Conservation (phyloP, 1,140 invertebrate genomes). For the Apolygus lucorum region DNA sequence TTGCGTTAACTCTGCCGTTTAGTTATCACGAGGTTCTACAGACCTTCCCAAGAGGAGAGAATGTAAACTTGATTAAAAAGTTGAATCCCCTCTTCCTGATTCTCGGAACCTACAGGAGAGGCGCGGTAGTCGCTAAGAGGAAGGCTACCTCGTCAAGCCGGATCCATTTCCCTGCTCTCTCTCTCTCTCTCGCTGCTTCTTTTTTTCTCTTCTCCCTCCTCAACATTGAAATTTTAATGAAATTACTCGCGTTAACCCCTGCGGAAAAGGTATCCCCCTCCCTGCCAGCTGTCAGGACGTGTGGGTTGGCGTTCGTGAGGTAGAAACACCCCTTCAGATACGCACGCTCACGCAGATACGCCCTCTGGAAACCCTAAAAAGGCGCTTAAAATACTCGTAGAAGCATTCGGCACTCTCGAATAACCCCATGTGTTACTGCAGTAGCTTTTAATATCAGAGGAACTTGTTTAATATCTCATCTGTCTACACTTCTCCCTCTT, state of each 20-base stretch:
- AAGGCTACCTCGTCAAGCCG: not conserved
- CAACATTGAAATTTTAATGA: not conserved
- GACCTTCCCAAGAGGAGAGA: not conserved
- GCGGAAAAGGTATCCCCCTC: not conserved
- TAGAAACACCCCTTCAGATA: too few relatives aligned
- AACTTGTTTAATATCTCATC: too few relatives aligned
- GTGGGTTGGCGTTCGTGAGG: too few relatives aligned
- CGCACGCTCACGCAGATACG: too few relatives aligned
- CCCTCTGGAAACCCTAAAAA: too few relatives aligned
- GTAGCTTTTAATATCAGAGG: too few relatives aligned
- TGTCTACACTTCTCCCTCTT: too few relatives aligned
- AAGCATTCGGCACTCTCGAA: too few relatives aligned
- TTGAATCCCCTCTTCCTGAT: not conserved
- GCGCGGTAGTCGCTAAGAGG: not conserved
- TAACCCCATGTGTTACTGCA: too few relatives aligned
- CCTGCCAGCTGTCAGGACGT: too few relatives aligned
- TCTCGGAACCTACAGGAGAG: not conserved
- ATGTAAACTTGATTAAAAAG: not conserved
- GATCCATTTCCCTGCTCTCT: not conserved
- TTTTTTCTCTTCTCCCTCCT: not conserved
- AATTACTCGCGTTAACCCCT: not conserved
- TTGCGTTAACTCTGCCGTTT: not conserved
- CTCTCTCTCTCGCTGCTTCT: too few relatives aligned
- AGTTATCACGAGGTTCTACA: not conserved
- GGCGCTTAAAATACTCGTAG: too few relatives aligned